These are phyloP conservation scores for Diuraphis noxia DNA, from an alignment of 1,140 invertebrate species.

Conservation along the genomic window DNA sequence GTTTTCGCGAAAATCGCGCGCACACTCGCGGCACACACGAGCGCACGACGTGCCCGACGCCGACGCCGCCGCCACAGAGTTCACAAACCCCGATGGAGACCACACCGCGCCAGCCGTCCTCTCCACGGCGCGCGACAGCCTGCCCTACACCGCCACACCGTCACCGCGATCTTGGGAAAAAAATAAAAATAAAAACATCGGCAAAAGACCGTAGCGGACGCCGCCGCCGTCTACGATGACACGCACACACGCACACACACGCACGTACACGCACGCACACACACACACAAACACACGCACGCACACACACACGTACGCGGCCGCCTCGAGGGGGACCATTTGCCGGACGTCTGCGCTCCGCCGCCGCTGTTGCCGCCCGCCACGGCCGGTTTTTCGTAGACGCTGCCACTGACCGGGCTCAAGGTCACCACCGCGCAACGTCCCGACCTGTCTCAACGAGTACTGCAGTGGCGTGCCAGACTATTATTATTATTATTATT, in stretches of 20 bases:
- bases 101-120: not conserved
- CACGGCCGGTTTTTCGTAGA: constrained; percentile 49
- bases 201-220: not conserved
- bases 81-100: constrained; percentile 37
- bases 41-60: not conserved
- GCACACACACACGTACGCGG: not conserved
- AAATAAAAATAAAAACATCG: not conserved
- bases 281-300: not conserved
- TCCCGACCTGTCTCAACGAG: constrained; percentile 51
- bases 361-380: not conserved
- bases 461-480: constrained; percentile 47
- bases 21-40: not conserved
- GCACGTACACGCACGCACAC: not conserved
- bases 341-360: constrained; percentile 34
- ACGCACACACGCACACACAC: not conserved
- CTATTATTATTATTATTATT: constrained; percentile 20
- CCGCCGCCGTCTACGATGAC: constrained; percentile 40
- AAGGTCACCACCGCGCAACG: constrained; percentile 43
- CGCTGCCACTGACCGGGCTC: constrained; percentile 52
- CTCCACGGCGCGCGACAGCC: not conserved
- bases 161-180: not conserved
- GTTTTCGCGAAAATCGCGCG: not conserved
- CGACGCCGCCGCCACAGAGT: constrained; percentile 9
- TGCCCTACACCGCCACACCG: not conserved
- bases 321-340: not conserved